Evolutionary conservation across 2,888 invertebrate genomes (phyloP).

Genomic region (Carpatolechia fugitivella): DNA sequence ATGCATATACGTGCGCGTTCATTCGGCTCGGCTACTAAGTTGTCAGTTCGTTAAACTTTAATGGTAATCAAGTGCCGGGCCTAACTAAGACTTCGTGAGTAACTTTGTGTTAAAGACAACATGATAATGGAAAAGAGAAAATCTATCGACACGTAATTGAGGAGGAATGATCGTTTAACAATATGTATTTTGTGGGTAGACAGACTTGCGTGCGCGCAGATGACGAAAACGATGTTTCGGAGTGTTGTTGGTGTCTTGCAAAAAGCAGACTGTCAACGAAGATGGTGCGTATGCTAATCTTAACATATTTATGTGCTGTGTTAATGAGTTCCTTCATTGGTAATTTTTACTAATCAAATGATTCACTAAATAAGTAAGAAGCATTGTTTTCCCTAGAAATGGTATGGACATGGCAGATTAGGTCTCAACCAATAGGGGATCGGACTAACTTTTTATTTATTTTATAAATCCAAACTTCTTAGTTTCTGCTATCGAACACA

Average conservation of each 20-base stretch:
- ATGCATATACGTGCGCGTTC: neutral
- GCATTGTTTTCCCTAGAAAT: neutral
- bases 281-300: neutral
- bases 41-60: neutral
- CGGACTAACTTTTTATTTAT: too few relatives aligned
- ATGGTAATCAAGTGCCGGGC: neutral
- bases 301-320: too few relatives aligned
- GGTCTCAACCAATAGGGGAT: too few relatives aligned
- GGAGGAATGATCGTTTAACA: slow-evolving; percentile 10
- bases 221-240: neutral
- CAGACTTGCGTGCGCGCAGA: neutral
- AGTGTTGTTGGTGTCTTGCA: neutral
- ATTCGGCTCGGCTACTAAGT: neutral
- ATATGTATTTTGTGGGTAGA: neutral
- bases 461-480: too few relatives aligned
- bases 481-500: too few relatives aligned
- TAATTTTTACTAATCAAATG: neutral
- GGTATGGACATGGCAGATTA: too few relatives aligned
- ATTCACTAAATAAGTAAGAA: neutral
- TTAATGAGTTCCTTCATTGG: neutral
- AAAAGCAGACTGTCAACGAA: neutral
- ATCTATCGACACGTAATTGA: slow-evolving; percentile 11
- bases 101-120: neutral
- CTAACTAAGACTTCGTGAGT: neutral
- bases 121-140: slow-evolving; percentile 11